Evolutionary conservation across 1,140 invertebrate species (phyloP), one percentile per base, ranked within the genome.

Genomic region (Himalopsyche phryganea): DNA sequence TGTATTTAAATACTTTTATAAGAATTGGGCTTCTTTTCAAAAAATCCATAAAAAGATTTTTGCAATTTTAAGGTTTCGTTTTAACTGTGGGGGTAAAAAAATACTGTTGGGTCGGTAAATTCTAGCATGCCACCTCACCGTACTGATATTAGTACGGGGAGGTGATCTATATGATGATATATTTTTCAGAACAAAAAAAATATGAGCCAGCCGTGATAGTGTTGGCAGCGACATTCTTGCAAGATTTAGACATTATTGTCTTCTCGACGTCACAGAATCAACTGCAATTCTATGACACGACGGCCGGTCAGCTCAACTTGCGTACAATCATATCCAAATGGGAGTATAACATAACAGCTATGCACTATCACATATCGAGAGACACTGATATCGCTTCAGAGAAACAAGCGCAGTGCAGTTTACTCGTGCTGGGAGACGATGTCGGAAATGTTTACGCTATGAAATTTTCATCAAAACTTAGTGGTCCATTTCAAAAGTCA

Each of bases 221-320:
- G 77, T 81, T 88, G 51, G 81, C 83, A 7, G 84, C 87, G 64
- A 80, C 82, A 49, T 81, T 81, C 51, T 72, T 89, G 66, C 83
- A 86, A 0, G 86, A 89, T 68, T 81, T 88, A 11, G 83, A 83
- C 66, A 80, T 88, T 41, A 72, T 88, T 2, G 85, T 83, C 52
- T 83, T 82, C 5, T 82, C 84, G 50, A 85, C 85, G 1, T 82
- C 83, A 2, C 85, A 88, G 69, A 69, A 82, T 1, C 85, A 87
- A 66, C 66, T 89, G 9, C 75, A 85, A 60, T 88, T 89, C 70
- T 88, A 88, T 66, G 86, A 89, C 64, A 85, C 81, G 10, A 83
- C 81, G 1, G 85, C 83, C 5, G 81, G 80, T 18, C 86, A 85
- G 36, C 88, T 88, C 67, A 81, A 82, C 18, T 68, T 87, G 9